Conservation (phyloP, 2,797 vertebrate species). For the Oreonectes daqikongensis region DNA sequence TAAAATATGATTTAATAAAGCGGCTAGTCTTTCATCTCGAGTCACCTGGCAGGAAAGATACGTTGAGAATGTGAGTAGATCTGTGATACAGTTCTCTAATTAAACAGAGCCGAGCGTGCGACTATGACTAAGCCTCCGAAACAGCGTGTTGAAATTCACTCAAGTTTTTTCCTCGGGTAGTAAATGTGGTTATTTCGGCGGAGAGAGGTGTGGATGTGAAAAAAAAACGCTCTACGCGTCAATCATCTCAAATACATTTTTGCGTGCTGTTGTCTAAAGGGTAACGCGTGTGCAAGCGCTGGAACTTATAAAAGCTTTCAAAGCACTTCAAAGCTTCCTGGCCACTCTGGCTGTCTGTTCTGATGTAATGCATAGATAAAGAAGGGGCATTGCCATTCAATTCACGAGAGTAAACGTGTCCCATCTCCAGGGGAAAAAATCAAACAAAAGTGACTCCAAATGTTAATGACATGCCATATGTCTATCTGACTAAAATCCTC, state of each 20-base stretch:
- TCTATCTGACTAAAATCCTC: conserved; percentile 5
- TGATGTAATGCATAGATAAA: conserved; percentile 38
- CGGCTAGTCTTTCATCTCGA: conserved; percentile 40
- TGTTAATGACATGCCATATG: conserved; percentile 20
- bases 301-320: conserved; percentile 39
- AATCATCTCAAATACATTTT: conserved; percentile 22
- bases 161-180: conserved; percentile 31
- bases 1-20: conserved; percentile 52
- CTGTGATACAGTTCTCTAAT: conserved; percentile 40
- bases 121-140: conserved; percentile 31
- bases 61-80: conserved; percentile 16
- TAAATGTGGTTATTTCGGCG: conserved; percentile 33
- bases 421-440: conserved; percentile 31
- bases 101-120: conserved; percentile 8
- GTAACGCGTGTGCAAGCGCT: conserved; percentile 5
- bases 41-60: conserved; percentile 44
- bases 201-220: conserved; percentile 11
- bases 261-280: conserved; percentile 8
- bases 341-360: conserved; percentile 24
- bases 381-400: conserved; percentile 38
- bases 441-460: conserved; percentile 31
- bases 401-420: conserved; percentile 15
- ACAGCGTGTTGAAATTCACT: conserved; percentile 18
- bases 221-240: background rate
- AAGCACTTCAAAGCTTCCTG: conserved; percentile 39